Evolutionary conservation across 2,888 invertebrate genomes (phyloP).

Genomic region (Nezara viridula): DNA sequence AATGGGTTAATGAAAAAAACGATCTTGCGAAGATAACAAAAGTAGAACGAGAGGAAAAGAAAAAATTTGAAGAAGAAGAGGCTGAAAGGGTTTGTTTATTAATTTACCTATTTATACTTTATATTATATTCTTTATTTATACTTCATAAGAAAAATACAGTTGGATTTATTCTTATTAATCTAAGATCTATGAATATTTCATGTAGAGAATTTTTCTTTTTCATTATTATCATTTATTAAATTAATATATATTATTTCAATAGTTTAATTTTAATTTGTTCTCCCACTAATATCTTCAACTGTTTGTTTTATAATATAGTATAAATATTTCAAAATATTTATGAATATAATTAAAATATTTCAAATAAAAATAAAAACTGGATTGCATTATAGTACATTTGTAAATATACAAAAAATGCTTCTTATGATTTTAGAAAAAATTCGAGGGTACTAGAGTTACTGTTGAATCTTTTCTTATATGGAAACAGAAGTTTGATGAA

Average conservation of each 20-base stretch:
- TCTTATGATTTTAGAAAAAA: slow-evolving; percentile 77
- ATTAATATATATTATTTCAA: slow-evolving; percentile 13
- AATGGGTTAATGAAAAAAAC: slow-evolving; percentile 89
- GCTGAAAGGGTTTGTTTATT: slow-evolving; percentile 79
- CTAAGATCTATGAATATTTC: too few species aligned
- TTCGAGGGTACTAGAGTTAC: slow-evolving; percentile 97
- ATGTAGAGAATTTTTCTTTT: too few species aligned
- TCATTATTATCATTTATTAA: too few species aligned
- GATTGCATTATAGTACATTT: too few species aligned
- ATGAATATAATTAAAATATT: too few species aligned
- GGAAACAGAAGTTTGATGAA: slow-evolving; percentile 94
- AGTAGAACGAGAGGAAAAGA: slow-evolving; percentile 79
- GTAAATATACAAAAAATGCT: too few species aligned
- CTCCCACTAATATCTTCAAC: too few species aligned
- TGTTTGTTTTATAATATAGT: background rate
- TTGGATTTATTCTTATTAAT: too few species aligned
- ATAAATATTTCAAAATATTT: background rate
- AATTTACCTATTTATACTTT: too few species aligned
- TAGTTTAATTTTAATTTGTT: background rate
- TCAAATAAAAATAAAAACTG: too few species aligned
- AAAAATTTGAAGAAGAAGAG: slow-evolving; percentile 84
- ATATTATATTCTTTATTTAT: too few species aligned
- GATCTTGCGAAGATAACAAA: slow-evolving; percentile 81
- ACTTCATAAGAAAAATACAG: too few species aligned
- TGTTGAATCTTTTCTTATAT: slow-evolving; percentile 93